A percentile compares a stretch with the other conserved stretches of the same genome.
These are phyloP conservation scores for Stenodema calcarata DNA, from an alignment of 2,888 invertebrate genomes.

Conservation along the genomic window DNA sequence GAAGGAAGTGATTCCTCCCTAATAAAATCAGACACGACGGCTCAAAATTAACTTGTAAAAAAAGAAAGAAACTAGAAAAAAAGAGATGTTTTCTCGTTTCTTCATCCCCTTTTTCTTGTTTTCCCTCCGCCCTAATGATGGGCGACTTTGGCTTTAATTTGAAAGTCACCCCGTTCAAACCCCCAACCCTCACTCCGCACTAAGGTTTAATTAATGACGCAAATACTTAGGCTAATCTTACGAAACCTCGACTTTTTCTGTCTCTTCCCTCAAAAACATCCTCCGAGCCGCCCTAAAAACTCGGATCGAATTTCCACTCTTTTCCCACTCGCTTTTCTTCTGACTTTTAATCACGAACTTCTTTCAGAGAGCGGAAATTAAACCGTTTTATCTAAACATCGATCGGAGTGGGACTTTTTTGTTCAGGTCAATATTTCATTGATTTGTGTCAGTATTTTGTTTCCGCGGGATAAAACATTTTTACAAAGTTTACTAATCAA, in stretches of 20 bases:
- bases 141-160: conserved; percentile 45
- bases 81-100: conserved; percentile 43
- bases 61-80: neutral
- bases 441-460: neutral
- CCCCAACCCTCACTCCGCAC: neutral
- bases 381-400: neutral
- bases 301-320: neutral
- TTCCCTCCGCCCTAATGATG: conserved; percentile 24
- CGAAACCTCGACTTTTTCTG: conserved; percentile 31
- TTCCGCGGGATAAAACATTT: neutral
- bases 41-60: conserved; percentile 51
- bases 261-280: conserved; percentile 24
- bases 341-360: neutral
- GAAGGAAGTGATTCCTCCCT: conserved; percentile 47
- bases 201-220: conserved; percentile 40
- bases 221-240: conserved; percentile 47
- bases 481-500: too few relatives aligned
- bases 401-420: neutral
- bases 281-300: neutral
- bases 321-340: neutral
- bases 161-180: conserved; percentile 22
- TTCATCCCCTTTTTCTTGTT: neutral
- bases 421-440: neutral
- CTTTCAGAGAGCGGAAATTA: neutral
- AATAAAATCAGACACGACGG: conserved; percentile 51